Conservation (phyloP, 2,113 vertebrate genomes). For the Sakesphorus luctuosus region DNA sequence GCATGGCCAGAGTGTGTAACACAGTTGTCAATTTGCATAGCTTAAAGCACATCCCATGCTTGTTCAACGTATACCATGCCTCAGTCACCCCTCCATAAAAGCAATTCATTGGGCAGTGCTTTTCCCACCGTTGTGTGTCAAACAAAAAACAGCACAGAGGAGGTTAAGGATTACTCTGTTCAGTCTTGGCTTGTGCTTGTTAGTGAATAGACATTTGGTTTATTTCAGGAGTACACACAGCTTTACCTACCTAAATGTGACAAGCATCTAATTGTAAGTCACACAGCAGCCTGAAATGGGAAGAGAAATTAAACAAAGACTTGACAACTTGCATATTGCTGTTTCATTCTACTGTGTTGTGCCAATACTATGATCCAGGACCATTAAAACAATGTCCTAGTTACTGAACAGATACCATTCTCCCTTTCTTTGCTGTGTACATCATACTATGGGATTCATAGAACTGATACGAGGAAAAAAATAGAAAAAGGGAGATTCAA, state of each 20-base stretch:
- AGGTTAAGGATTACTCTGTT: neutral
- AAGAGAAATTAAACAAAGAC: neutral
- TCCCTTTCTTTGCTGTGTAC: neutral
- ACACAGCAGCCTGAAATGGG: neutral
- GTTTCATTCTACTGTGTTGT: neutral
- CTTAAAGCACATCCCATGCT: slow-evolving; percentile 4
- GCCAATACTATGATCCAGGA: neutral
- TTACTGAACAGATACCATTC: neutral
- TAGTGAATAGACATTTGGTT: neutral
- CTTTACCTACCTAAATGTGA: neutral
- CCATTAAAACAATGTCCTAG: neutral
- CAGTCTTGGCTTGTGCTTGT: neutral
- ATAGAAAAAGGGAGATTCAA: neutral
- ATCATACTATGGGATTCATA: neutral
- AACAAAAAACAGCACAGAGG: neutral
- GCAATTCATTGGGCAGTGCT: neutral
- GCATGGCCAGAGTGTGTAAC: slow-evolving; percentile 4
- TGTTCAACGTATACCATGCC: neutral
- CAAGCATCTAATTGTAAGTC: neutral
- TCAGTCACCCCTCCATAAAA: neutral
- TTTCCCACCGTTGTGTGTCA: neutral
- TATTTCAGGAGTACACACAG: neutral
- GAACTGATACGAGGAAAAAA: neutral
- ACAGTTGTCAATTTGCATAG: neutral
- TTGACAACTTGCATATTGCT: accelerated